A percentile compares a stretch with the other conserved stretches of the same genome.
These are phyloP conservation scores for Acropternis orthonyx DNA, from an alignment of 2,797 vertebrate species.

Conservation along the genomic window DNA sequence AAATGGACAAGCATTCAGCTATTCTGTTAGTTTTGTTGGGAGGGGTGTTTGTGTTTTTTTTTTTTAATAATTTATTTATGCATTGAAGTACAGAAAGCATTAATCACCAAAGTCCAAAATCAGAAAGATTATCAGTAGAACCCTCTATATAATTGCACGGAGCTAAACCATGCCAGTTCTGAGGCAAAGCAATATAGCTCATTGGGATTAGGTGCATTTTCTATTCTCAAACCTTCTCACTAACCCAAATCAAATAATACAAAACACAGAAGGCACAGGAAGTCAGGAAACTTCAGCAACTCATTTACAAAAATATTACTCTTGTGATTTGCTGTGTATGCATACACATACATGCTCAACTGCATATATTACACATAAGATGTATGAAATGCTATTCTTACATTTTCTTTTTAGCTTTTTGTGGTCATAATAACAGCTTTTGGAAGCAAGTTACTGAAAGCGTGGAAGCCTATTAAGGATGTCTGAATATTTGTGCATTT, in stretches of 20 bases:
- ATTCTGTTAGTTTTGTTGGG: background rate
- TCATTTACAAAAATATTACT: background rate
- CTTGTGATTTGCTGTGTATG: background rate
- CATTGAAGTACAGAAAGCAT: background rate
- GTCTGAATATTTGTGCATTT: background rate
- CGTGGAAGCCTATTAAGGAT: background rate
- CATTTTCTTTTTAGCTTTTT: background rate
- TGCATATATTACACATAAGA: background rate
- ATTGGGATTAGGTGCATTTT: background rate
- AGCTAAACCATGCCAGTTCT: background rate
- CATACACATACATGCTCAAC: fast-evolving
- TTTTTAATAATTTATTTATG: background rate
- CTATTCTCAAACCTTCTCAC: background rate
- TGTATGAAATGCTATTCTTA: background rate
- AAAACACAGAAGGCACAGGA: background rate
- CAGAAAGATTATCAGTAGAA: background rate
- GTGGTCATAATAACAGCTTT: background rate
- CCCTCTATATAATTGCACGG: background rate
- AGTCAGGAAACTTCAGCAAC: background rate
- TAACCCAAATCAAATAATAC: background rate
- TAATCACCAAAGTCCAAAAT: background rate
- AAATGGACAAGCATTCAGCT: background rate
- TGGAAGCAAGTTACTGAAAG: background rate
- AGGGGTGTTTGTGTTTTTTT: too few relatives aligned
- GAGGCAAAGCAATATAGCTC: background rate